Percentiles rank a stretch among this genome's conserved stretches.
These are phyloP conservation scores for Chrysolina haemoptera DNA, from an alignment of 2,888 invertebrate genomes.

Conservation along the genomic window DNA sequence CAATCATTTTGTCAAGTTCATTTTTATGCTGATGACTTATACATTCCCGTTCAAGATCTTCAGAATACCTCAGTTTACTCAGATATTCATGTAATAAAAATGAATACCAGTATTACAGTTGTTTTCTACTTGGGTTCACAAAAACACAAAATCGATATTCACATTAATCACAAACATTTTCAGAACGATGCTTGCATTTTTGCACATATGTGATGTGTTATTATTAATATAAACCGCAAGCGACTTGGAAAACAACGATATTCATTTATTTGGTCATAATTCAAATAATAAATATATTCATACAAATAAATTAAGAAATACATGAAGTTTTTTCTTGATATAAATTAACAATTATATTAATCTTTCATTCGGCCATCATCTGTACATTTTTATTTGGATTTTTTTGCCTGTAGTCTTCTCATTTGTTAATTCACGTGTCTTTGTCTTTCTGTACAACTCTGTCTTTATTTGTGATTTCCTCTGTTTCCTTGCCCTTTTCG, in stretches of 20 bases:
- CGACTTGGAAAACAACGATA: background rate
- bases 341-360: background rate
- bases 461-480: background rate
- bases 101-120: no score
- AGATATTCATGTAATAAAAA: no score
- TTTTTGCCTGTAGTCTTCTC: no score
- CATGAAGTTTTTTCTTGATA: background rate
- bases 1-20: no score
- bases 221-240: background rate
- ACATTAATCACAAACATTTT: no score
- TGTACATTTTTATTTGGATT: no score
- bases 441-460: background rate
- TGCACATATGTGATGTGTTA: background rate
- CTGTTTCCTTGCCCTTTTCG: background rate
- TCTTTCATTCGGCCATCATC: constrained; percentile 2
- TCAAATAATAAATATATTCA: constrained; percentile 13
- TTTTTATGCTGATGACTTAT: no score
- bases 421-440: constrained; percentile 1
- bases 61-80: no score
- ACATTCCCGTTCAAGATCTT: no score
- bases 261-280: background rate
- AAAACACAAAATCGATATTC: no score
- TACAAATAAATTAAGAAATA: background rate
- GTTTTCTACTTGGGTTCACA: no score
- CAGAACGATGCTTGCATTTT: no score